Evolutionary conservation across 1,140 invertebrate genomes (phyloP).

Genomic region (Pseudomyrmex cubaensis): DNA sequence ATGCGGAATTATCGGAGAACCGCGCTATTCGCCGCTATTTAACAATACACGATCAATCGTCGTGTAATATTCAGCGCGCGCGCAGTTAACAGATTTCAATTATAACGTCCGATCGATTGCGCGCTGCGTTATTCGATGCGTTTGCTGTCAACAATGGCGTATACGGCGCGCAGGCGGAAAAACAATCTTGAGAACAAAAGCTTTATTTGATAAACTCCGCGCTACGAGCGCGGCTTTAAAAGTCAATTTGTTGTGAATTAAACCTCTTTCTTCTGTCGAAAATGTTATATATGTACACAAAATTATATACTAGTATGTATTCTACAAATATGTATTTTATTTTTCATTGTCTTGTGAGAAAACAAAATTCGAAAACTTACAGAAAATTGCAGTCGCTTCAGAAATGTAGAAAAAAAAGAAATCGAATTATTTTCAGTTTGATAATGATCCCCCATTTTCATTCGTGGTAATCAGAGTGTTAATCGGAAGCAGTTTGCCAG

Average conservation of each 20-base stretch:
- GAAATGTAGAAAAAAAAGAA: too few relatives aligned
- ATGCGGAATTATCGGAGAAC: slow-evolving; percentile 25
- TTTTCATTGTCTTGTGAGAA: background rate
- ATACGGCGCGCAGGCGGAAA: background rate
- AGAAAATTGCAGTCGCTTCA: background rate
- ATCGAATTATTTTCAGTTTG: background rate
- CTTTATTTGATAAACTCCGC: background rate
- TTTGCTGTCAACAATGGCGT: background rate
- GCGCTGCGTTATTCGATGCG: slow-evolving; percentile 18
- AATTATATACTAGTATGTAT: background rate
- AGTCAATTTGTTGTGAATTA: too few relatives aligned
- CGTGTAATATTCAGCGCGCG: slow-evolving; percentile 27
- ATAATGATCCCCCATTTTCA: background rate
- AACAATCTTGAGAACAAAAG: background rate
- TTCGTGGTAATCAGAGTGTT: background rate
- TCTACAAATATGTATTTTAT: background rate
- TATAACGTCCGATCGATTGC: slow-evolving; percentile 29
- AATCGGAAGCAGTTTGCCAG: background rate
- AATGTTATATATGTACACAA: background rate
- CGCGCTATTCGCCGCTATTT: background rate
- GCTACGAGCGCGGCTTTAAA: too few relatives aligned
- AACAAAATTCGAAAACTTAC: background rate
- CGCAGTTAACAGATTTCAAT: slow-evolving; percentile 44
- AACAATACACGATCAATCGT: slow-evolving; percentile 37
- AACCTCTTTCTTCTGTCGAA: too few relatives aligned